phyloP scores from a whole-genome alignment of 2,888 invertebrate genomes.

The Sinopyrophorus schimmeli region DNA sequence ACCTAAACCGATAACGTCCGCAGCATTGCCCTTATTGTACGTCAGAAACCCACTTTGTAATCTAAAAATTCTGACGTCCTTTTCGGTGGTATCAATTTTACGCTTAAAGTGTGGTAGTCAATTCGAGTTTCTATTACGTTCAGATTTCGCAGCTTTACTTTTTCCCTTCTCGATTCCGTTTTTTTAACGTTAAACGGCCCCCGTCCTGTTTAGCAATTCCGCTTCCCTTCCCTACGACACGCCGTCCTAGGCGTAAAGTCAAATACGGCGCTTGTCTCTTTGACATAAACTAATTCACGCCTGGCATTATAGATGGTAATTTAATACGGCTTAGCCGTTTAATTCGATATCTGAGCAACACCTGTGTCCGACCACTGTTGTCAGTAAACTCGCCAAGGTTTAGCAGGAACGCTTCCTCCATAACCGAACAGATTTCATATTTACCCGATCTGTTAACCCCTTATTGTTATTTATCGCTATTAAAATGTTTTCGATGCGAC shows the following conservation, averaged over 20 bases:
- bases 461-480: constrained; percentile 8
- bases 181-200: background rate
- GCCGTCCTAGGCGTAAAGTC: constrained; percentile 11
- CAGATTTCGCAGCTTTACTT: constrained; percentile 9
- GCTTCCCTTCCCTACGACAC: constrained; percentile 1
- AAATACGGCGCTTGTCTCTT: constrained; percentile 25
- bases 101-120: constrained; percentile 17
- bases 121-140: constrained; percentile 19
- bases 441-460: constrained; percentile 6
- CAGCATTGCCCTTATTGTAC: constrained; percentile 15
- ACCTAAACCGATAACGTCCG: constrained; percentile 23
- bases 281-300: constrained; percentile 39
- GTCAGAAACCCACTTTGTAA: constrained; percentile 15
- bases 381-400: constrained; percentile 19
- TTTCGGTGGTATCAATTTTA: constrained; percentile 18
- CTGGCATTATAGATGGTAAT: constrained; percentile 39
- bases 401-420: constrained; percentile 9
- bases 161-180: background rate
- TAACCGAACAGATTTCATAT: constrained; percentile 13
- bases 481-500: no score
- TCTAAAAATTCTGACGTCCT: constrained; percentile 16
- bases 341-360: constrained; percentile 38
- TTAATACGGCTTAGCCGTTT: constrained; percentile 39
- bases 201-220: no score
- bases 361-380: constrained; percentile 28